These are phyloP conservation scores for Parauchenoglanis ngamensis DNA, from an alignment of 2,797 vertebrate species.

Conservation along the genomic window DNA sequence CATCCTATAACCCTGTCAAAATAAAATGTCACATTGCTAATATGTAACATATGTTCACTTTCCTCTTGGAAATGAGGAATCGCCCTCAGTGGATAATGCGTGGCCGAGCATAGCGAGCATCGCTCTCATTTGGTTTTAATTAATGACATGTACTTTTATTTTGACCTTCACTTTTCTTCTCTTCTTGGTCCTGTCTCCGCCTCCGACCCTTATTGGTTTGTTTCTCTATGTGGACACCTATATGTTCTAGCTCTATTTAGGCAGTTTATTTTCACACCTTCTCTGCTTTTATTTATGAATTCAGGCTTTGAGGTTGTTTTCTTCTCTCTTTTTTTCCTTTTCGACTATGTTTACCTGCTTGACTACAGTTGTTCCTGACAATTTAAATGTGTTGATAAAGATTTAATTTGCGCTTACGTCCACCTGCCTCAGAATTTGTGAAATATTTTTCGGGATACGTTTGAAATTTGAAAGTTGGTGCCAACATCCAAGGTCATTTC, in stretches of 20 bases:
- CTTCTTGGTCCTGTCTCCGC: background rate
- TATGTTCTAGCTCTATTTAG: background rate
- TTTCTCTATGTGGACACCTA: background rate
- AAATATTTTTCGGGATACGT: background rate
- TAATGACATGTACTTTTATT: background rate
- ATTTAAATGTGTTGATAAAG: background rate
- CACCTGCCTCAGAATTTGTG: background rate
- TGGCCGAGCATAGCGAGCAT: background rate
- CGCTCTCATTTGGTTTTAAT: background rate
- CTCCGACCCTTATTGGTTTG: background rate
- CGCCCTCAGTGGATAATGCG: background rate
- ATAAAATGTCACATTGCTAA: background rate
- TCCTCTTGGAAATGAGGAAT: background rate
- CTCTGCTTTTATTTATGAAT: background rate
- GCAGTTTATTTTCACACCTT: background rate
- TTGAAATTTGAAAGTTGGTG: background rate
- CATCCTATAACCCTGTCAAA: background rate
- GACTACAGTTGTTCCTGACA: too few species aligned
- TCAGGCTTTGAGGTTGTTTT: background rate
- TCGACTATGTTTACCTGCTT: background rate
- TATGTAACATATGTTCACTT: background rate
- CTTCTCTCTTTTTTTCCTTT: background rate
- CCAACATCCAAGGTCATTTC: background rate
- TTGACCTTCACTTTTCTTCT: background rate
- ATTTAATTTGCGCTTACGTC: background rate